These are phyloP conservation scores for Alligator mississippiensis DNA, from an alignment of 2,113 vertebrate species.

Conservation along the genomic window DNA sequence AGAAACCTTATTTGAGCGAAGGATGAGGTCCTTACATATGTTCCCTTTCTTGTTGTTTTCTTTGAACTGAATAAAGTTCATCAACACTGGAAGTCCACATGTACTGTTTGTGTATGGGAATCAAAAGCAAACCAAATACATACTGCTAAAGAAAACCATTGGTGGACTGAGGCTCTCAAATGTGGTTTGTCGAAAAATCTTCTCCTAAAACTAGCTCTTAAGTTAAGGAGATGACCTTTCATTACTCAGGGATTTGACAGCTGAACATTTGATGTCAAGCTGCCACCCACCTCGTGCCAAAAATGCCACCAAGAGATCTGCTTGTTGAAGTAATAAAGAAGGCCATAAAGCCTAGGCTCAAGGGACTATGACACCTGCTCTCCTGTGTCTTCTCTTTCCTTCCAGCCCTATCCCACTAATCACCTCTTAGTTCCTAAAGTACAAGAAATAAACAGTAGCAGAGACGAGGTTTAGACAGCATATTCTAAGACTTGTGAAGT, in stretches of 20 bases:
- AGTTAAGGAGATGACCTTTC: constrained; percentile 53
- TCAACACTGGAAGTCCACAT: not conserved
- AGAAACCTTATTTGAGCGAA: not conserved
- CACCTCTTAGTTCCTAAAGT: constrained; percentile 62
- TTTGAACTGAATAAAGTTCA: not conserved
- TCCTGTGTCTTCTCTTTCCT: constrained; percentile 29
- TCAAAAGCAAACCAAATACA: not conserved
- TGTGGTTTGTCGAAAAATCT: not conserved
- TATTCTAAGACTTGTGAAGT: constrained; percentile 41
- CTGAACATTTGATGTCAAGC: constrained; percentile 58
- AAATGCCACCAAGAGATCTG: constrained; percentile 44
- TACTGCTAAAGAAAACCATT: not conserved
- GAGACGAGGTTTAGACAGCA: constrained; percentile 9
- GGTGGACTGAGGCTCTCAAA: not conserved
- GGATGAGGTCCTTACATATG: fast-evolving
- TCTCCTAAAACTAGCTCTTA: not conserved
- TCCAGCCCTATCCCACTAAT: constrained; percentile 61
- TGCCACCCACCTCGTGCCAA: constrained; percentile 73
- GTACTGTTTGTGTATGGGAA: not conserved
- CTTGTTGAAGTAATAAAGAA: not conserved
- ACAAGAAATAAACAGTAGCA: constrained; percentile 74
- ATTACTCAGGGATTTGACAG: constrained; percentile 64
- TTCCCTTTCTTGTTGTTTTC: not conserved
- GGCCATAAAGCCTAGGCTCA: constrained; percentile 2
- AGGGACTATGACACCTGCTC: constrained; percentile 62